These are phyloP conservation scores for Choloepus didactylus DNA, from an alignment of 2,797 vertebrate species.

Conservation along the genomic window DNA sequence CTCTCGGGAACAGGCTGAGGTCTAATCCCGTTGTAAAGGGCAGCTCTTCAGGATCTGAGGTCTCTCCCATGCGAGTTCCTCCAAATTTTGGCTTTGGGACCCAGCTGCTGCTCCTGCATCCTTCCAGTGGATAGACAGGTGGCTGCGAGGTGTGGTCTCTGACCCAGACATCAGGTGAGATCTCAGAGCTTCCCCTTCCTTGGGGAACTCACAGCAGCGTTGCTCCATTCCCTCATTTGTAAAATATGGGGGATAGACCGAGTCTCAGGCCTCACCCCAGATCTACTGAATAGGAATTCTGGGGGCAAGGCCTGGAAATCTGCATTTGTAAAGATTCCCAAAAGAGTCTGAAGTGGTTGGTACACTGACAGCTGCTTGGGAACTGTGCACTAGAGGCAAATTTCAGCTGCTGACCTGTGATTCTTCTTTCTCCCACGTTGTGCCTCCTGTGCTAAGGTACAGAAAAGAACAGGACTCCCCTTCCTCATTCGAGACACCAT, in stretches of 20 bases:
- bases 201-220: not conserved
- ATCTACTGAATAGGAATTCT: not conserved
- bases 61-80: not conserved
- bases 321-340: not conserved
- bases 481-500: not conserved
- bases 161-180: not conserved
- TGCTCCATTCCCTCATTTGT: not conserved
- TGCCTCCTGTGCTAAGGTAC: not conserved
- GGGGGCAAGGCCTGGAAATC: not conserved
- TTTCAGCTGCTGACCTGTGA: accelerated
- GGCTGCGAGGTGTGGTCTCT: not conserved
- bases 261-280: not conserved
- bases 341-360: not conserved
- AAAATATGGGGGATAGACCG: not conserved
- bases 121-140: not conserved
- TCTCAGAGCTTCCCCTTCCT: not conserved
- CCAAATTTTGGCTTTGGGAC: too few species aligned
- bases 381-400: too few species aligned
- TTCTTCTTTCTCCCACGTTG: not conserved
- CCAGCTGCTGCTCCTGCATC: not conserved
- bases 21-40: not conserved
- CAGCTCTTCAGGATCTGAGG: not conserved
- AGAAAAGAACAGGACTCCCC: not conserved
- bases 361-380: not conserved
- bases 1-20: not conserved